Base-by-base conservation (phyloP, 2,888 invertebrate species). In the Dasypogon diadema region DNA sequence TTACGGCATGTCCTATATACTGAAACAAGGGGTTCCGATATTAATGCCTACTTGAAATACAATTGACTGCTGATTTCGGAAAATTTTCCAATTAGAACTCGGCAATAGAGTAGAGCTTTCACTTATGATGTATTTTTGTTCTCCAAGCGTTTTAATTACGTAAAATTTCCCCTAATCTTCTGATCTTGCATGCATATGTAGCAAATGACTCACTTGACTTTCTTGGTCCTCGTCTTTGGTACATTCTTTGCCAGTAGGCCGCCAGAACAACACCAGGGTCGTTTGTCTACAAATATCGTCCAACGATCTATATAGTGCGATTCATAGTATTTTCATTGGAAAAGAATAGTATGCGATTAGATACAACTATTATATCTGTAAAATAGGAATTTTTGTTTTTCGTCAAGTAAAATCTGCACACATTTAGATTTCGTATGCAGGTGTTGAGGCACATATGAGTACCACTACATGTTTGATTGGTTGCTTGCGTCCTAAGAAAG, bases 231-330 rank as follows among this genome's bases (percentile, higher is more conserved):
- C 65, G 24, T 18, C 6, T 48, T 70, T 70, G 70, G 30, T 21
- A 22, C 5, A 54, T 54, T 46, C 70, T 30, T 24, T 22, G 18
- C 34, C 54, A 18, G 54, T 54, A 70, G 70, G 70, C 70, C n/a
- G 70, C 70, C 70, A 18, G 54, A 34, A 70, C 54, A 54, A 51
- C n/a, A 54, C 70, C 70, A 70, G 70, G 70, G 70, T 54, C 54
- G 70, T 34, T 54, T 54, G 70, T 70, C 54, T 70, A 70, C 51
- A 51, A n/a, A n/a, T n/a, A 21, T 37, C 12, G 5, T 18, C 48
- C 16, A 51, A 24, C 26, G 12, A 14, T 22, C 21, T 14, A 51
- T 68, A 24, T 63, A 42, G 48, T 16, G n/a, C 48, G 2, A 14
- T 48, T 48, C 5, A 14, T 14, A 16, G 1, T 6, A 48, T n/a